Percentiles rank a stretch among this genome's conserved stretches.
Conservation (phyloP, 2,888 invertebrate genomes). For the Trissolcus japonicus region DNA sequence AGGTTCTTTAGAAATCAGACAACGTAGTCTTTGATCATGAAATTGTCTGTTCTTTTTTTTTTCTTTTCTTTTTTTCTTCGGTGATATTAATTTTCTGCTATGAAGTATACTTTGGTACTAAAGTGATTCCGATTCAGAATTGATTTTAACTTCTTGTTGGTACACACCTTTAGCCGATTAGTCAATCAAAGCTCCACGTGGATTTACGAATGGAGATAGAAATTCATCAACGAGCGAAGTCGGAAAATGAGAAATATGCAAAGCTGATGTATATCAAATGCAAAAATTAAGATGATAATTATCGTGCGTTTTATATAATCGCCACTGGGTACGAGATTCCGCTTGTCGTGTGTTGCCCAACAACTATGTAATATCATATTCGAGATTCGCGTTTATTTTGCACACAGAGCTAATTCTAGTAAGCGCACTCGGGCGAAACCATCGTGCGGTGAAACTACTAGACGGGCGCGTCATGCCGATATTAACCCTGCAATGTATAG, state of each 20-base stretch:
- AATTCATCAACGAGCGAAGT: constrained; percentile 39
- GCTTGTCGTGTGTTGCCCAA: constrained; percentile 51
- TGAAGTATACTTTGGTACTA: background rate
- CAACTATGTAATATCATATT: constrained; percentile 40
- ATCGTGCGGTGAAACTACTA: constrained; percentile 46
- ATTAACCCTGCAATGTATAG: constrained; percentile 40
- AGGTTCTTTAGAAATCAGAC: no score
- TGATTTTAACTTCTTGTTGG: background rate
- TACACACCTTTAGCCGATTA: constrained; percentile 20
- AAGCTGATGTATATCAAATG: constrained; percentile 55
- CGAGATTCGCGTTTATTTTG: constrained; percentile 54
- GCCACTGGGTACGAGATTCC: constrained; percentile 46
- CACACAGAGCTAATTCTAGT: constrained; percentile 38
- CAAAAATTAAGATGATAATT: constrained; percentile 56
- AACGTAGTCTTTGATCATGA: no score
- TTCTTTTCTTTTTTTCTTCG: no score
- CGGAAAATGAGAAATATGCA: constrained; percentile 48
- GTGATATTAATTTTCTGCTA: background rate
- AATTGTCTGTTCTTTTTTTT: no score
- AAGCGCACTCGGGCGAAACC: constrained; percentile 54
- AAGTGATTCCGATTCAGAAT: background rate
- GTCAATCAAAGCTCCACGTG: constrained; percentile 32
- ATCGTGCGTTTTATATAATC: constrained; percentile 58
- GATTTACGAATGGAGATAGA: constrained; percentile 32
- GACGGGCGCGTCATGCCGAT: constrained; percentile 52